Conservation (phyloP, 23 tunicate genomes). For the Halocynthia aurantium region DNA sequence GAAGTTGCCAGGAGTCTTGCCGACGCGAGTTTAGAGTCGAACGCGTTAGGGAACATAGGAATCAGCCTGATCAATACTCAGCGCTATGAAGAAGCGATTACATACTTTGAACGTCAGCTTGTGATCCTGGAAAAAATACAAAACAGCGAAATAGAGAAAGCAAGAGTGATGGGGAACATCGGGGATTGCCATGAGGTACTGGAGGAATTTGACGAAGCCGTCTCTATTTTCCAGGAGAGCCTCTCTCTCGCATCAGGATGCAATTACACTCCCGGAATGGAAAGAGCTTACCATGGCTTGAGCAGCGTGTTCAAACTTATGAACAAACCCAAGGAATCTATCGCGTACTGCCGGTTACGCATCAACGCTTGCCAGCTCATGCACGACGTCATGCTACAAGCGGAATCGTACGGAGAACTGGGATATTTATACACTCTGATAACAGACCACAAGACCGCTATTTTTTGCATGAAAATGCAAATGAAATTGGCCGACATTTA, state of each 20-base stretch:
- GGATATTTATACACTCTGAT: conserved; percentile 31
- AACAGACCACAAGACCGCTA: conserved; percentile 32
- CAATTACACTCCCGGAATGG: conserved; percentile 19
- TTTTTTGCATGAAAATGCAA: conserved; percentile 38
- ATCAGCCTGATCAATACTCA: conserved; percentile 53
- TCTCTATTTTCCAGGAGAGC: conserved; percentile 16
- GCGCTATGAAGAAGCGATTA: conserved; percentile 38
- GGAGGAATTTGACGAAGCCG: conserved; percentile 29
- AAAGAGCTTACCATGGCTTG: conserved; percentile 36
- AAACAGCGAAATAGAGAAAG: conserved; percentile 9
- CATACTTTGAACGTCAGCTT: conserved; percentile 35
- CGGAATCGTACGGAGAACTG: conserved; percentile 61
- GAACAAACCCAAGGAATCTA: conserved; percentile 16
- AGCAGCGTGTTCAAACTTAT: conserved; percentile 9
- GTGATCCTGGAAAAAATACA: neutral
- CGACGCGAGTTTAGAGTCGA: conserved; percentile 22
- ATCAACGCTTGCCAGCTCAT: conserved; percentile 17
- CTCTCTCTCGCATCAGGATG: conserved; percentile 16
- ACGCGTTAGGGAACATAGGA: conserved; percentile 60
- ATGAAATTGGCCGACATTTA: conserved; percentile 33
- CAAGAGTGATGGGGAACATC: conserved; percentile 37
- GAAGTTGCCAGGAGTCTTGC: conserved; percentile 20
- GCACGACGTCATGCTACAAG: conserved; percentile 7
- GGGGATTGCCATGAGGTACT: conserved; percentile 59
- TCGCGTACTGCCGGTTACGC: conserved; percentile 24